Percentiles rank a stretch among this genome's conserved stretches.
phyloP scores from a whole-genome alignment of 2,888 invertebrate genomes.

The Cryptocephalus primarius region DNA sequence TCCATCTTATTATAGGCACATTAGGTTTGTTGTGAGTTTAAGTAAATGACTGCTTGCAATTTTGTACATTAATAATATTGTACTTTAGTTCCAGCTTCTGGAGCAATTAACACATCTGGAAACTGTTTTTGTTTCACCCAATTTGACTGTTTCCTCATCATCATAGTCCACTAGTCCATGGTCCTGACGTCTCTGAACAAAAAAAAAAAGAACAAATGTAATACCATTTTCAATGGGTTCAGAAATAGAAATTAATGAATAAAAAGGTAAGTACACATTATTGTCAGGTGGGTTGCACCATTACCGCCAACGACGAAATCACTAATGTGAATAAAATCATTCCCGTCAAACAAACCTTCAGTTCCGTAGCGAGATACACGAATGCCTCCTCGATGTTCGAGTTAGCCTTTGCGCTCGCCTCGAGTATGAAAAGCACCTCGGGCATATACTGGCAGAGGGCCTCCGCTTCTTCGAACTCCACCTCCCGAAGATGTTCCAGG shows the following conservation, averaged over 20 bases:
- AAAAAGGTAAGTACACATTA: no score
- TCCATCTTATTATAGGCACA: no score
- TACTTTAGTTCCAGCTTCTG: no score
- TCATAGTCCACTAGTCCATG: slow-evolving; percentile 49
- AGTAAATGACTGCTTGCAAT: no score
- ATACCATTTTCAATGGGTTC: no score
- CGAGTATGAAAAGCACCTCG: slow-evolving; percentile 76
- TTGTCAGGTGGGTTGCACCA: no score
- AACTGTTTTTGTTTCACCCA: slow-evolving; percentile 59
- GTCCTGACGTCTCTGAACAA: slow-evolving; percentile 63
- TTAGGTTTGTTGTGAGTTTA: no score
- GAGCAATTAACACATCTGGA: slow-evolving; percentile 55
- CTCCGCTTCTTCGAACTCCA: slow-evolving; percentile 77
- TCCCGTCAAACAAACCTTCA: slow-evolving; percentile 50
- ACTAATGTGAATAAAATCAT: no score
- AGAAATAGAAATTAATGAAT: no score
- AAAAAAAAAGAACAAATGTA: slow-evolving; percentile 22
- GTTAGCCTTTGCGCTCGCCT: slow-evolving; percentile 86
- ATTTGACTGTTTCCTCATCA: slow-evolving; percentile 51
- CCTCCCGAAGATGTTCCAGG: slow-evolving; percentile 67
- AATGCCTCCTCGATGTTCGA: slow-evolving; percentile 86
- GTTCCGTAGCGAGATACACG: slow-evolving; percentile 72
- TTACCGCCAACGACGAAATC: no score
- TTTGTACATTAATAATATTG: no score
- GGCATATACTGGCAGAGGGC: slow-evolving; percentile 77